A percentile compares a stretch with the other conserved stretches of the same genome.
Evolutionary conservation across 2,113 vertebrate genomes (phyloP).

Genomic region (Piprites chloris): DNA sequence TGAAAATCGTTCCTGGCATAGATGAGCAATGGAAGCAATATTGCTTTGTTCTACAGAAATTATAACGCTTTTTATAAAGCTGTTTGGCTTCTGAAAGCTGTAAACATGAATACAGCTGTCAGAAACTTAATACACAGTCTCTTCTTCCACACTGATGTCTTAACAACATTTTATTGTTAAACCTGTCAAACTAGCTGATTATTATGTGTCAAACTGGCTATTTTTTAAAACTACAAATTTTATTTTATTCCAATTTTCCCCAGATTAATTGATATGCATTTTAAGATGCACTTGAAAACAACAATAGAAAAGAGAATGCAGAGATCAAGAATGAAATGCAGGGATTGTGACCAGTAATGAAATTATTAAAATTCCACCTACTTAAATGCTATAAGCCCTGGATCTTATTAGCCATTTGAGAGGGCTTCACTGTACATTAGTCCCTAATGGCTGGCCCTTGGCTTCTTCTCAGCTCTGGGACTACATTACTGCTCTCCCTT

Average conservation of each 20-base stretch:
- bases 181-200: constrained; percentile 25
- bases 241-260: neutral
- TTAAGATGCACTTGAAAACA: neutral
- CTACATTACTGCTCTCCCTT: neutral
- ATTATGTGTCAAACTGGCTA: neutral
- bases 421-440: neutral
- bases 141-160: neutral
- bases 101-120: constrained; percentile 38
- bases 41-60: constrained; percentile 25
- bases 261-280: neutral
- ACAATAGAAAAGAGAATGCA: neutral
- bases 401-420: neutral
- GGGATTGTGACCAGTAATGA: neutral
- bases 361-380: neutral
- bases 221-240: constrained; percentile 10
- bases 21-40: constrained; percentile 8
- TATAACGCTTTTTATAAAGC: constrained; percentile 23
- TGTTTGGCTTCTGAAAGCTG: constrained; percentile 11
- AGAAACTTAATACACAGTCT: constrained; percentile 14
- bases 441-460: neutral
- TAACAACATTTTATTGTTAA: constrained; percentile 20
- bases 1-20: neutral
- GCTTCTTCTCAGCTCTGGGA: neutral
- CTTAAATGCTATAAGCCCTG: neutral
- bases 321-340: neutral